A percentile compares a stretch with the other conserved stretches of the same genome.
Evolutionary conservation across 1,140 invertebrate genomes (phyloP).

Genomic region (Danaus plexippus): DNA sequence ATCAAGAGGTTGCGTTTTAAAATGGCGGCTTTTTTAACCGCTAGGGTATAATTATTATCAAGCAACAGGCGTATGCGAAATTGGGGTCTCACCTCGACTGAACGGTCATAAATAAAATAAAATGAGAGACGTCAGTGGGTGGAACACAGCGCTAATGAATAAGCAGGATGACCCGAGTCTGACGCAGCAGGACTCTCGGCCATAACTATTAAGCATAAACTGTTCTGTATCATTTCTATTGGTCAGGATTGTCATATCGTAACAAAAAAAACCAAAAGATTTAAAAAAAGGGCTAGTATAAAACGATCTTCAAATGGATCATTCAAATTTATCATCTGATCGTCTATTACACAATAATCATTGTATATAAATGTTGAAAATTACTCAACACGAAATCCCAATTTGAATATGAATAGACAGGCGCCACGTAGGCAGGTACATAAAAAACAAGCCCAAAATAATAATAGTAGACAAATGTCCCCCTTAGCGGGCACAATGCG

Average conservation of each 20-base stretch:
- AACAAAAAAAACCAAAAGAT: constrained; percentile 4
- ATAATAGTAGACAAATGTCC: constrained; percentile 66
- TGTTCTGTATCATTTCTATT: constrained; percentile 24
- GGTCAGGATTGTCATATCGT: constrained; percentile 16
- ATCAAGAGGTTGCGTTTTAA: constrained; percentile 28
- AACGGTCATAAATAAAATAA: constrained; percentile 67
- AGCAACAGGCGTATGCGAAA: constrained; percentile 63
- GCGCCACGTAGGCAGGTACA: constrained; percentile 68
- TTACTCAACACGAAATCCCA: constrained; percentile 58
- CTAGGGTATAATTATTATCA: constrained; percentile 69
- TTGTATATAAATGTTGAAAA: constrained; percentile 49
- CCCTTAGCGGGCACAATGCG: constrained; percentile 57
- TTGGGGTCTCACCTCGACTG: constrained; percentile 66
- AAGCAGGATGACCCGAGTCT: constrained; percentile 47
- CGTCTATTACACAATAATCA: constrained; percentile 15
- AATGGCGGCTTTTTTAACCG: constrained; percentile 56
- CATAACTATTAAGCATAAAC: constrained; percentile 15
- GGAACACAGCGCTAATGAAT: constrained; percentile 64
- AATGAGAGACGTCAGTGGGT: constrained; percentile 59
- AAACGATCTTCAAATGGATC: constrained; percentile 5
- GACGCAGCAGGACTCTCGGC: constrained; percentile 39
- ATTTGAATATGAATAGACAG: constrained; percentile 70
- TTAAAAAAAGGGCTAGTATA: no score
- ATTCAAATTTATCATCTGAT: constrained; percentile 12
- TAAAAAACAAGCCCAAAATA: constrained; percentile 67